A percentile compares a stretch with the other conserved stretches of the same genome.
phyloP scores from a whole-genome alignment of 2,797 vertebrate genomes.

The Myripristis jacobus region DNA sequence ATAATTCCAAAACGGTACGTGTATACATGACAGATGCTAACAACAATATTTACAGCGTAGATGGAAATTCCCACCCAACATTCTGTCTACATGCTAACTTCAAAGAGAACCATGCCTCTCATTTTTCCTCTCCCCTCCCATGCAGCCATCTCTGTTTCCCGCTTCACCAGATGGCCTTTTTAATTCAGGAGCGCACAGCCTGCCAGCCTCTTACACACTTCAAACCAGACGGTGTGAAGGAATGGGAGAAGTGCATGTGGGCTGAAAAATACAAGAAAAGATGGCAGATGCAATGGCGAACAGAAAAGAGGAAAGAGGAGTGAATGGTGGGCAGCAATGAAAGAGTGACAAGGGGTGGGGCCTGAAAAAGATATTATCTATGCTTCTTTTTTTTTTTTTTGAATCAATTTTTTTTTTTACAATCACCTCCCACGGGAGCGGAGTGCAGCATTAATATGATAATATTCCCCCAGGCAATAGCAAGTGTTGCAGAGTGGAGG shows the following conservation, averaged over 20 bases:
- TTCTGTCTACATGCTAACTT: conserved; percentile 63
- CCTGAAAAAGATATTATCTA: conserved; percentile 58
- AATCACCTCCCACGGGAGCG: conserved; percentile 69
- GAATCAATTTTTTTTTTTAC: conserved; percentile 64
- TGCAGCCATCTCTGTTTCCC: conserved; percentile 65
- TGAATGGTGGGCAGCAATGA: conserved; percentile 26
- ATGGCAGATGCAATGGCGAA: conserved; percentile 54
- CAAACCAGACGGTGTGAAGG: conserved; percentile 74
- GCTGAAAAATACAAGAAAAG: conserved; percentile 52
- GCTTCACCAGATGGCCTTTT: conserved; percentile 83
- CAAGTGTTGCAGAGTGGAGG: conserved; percentile 69
- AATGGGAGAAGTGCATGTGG: conserved; percentile 50
- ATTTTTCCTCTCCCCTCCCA: conserved; percentile 59
- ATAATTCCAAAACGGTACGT: conserved; percentile 13
- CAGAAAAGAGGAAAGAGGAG: conserved; percentile 7
- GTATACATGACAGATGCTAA: conserved; percentile 35
- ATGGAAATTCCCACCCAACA: conserved; percentile 56
- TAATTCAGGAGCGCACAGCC: conserved; percentile 77
- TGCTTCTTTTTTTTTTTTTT: conserved; percentile 41
- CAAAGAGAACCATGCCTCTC: conserved; percentile 59
- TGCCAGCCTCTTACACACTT: conserved; percentile 80
- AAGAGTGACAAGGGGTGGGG: conserved; percentile 18
- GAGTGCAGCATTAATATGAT: conserved; percentile 80
- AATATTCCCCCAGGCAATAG: conserved; percentile 73
- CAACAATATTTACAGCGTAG: conserved; percentile 55